Evolutionary conservation across 2,113 vertebrate genomes (phyloP), one percentile per base, ranked within the genome.

Genomic region (Hippocampus zosterae): DNA sequence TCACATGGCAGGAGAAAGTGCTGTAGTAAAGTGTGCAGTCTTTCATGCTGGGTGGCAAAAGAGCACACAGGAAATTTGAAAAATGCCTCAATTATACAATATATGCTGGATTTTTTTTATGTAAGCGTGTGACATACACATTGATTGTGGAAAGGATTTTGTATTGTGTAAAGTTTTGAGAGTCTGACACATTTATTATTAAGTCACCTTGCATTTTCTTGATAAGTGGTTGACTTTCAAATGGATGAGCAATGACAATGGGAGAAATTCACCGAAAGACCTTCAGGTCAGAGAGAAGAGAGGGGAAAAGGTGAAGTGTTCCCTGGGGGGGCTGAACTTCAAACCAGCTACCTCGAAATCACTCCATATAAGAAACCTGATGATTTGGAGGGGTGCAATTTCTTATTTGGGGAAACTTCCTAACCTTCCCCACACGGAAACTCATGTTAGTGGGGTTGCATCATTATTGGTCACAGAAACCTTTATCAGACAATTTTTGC

Each of bases 361-460:
- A 89, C 86, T 90, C 87, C 88, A 90, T 87, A 91, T 91, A 89
- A 87, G 81, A 86, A 81, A 77, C 69, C 76, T 82, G 25, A 29
- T 29, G 85, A 76, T 61, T 70, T 81, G 85, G 84, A 78, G 77
- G 75, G 75, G 81, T 67, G 68, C 42, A 37, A 71, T 37, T 48
- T 79, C 68, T 79, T 71, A 52, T 57, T 77, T 69, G 75, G 71
- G 73, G 64, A 72, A 72, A 78, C 80, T 86, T 91, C 87, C 89
- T 89, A 37, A 78, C 79, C 70, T 78, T 71, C 55, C 60, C 68
- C 27, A 29, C 33, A 37, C n/a, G 59, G 61, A 77, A 69, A 85
- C 55, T 55, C 66, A 81, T 63, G 3, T 12, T 44, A 44, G 42
- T 44, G 42, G 3, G 10, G 42, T 44, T 11, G 3, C 42, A 13